Evolutionary conservation across 2,888 invertebrate species (phyloP).

Genomic region (Dendrolimus houi): DNA sequence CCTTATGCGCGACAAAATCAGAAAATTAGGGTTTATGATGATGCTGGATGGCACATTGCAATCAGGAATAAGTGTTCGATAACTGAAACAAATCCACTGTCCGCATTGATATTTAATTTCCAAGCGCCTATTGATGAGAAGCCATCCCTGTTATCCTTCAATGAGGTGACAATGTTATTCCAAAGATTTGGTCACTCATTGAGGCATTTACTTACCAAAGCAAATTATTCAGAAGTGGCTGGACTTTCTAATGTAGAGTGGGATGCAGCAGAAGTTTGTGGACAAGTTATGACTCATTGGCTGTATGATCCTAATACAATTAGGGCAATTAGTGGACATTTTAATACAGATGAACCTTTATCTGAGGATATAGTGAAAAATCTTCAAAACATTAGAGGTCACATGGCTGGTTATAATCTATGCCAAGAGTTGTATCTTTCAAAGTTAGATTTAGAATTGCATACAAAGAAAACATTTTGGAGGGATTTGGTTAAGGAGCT

Average conservation of each 20-base stretch:
- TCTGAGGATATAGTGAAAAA: constrained; percentile 80
- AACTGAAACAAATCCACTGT: constrained; percentile 81
- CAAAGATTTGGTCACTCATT: constrained; percentile 91
- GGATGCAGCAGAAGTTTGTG: constrained; percentile 92
- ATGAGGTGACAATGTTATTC: constrained; percentile 86
- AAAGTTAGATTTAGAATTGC: constrained; percentile 88
- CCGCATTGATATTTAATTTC: constrained; percentile 91
- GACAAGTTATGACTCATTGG: constrained; percentile 90
- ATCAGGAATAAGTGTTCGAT: constrained; percentile 83
- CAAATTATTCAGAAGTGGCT: constrained; percentile 88
- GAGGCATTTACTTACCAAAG: constrained; percentile 89
- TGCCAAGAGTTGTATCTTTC: constrained; percentile 89
- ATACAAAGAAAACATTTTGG: constrained; percentile 89
- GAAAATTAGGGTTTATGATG: constrained; percentile 76
- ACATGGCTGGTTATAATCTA: constrained; percentile 87
- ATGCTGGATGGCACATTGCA: constrained; percentile 86
- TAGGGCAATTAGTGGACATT: constrained; percentile 83
- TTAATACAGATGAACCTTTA: constrained; percentile 82
- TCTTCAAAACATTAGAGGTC: constrained; percentile 79
- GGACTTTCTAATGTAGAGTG: constrained; percentile 93
- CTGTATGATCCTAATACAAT: constrained; percentile 79
- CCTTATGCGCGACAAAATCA: constrained; percentile 82
- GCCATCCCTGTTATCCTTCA: constrained; percentile 84
- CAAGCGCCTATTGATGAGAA: constrained; percentile 77
- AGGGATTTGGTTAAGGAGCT: constrained; percentile 83